phyloP scores from a whole-genome alignment of 1,140 invertebrate genomes.

The Orussus abietinus region DNA sequence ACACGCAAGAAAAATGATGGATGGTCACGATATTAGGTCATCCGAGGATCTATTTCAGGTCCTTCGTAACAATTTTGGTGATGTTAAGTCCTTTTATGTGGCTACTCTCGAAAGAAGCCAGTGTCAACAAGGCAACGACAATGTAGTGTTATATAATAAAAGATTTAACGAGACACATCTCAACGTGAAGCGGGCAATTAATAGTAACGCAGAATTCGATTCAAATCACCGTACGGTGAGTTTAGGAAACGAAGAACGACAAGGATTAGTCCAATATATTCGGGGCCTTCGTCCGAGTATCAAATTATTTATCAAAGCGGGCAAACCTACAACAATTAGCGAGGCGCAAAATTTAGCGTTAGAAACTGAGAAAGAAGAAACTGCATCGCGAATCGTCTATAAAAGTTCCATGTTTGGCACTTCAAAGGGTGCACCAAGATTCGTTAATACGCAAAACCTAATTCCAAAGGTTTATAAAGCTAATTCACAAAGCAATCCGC shows the following conservation, averaged over 20 bases:
- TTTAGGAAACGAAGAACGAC: neutral
- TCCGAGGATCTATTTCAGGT: too few relatives aligned
- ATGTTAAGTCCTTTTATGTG: too few relatives aligned
- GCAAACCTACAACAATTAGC: neutral
- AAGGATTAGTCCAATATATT: neutral
- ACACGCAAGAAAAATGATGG: too few relatives aligned
- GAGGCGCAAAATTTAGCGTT: slow-evolving; percentile 1
- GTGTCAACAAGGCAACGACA: neutral
- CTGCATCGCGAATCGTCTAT: neutral
- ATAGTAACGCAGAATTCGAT: neutral
- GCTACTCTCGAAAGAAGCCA: slow-evolving; percentile 1
- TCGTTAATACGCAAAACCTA: neutral
- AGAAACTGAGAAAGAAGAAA: slow-evolving; percentile 1
- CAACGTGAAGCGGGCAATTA: too few relatives aligned
- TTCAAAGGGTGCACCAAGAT: neutral
- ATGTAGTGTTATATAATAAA: too few relatives aligned
- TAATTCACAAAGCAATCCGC: neutral
- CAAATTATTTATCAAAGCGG: too few relatives aligned
- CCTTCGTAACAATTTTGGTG: neutral
- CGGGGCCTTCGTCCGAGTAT: too few relatives aligned
- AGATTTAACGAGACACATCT: too few relatives aligned
- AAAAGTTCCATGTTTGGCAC: neutral
- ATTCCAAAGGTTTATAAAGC: too few relatives aligned
- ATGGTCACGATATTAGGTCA: too few relatives aligned
- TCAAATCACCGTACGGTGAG: neutral